These are phyloP conservation scores for Leucoma salicis DNA, from an alignment of 2,888 invertebrate species.

Conservation along the genomic window DNA sequence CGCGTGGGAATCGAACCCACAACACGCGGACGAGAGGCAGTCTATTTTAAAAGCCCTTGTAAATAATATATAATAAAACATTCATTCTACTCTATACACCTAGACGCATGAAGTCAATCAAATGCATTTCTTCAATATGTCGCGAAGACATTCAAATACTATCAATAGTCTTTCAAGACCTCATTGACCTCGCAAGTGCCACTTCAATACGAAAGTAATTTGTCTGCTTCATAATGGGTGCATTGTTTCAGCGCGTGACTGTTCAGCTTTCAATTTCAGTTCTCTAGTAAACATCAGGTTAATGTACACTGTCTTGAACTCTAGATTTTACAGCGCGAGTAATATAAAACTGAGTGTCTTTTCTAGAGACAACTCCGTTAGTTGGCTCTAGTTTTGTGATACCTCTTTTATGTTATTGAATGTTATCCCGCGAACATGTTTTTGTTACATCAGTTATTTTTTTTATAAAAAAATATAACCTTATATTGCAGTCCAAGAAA, in stretches of 20 bases:
- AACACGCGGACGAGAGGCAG: too few species aligned
- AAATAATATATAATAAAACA: too few species aligned
- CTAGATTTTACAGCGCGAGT: neutral
- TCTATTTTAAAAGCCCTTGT: too few species aligned
- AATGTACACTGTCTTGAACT: slow-evolving; percentile 20
- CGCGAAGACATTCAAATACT: neutral
- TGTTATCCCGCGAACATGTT: too few species aligned
- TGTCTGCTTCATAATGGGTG: slow-evolving; percentile 3
- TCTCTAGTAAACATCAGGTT: slow-evolving; percentile 27
- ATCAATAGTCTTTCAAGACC: neutral
- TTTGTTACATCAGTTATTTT: too few species aligned
- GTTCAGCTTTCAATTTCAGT: slow-evolving; percentile 17
- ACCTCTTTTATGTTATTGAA: too few species aligned
- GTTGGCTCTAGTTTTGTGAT: too few species aligned
- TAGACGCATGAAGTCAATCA: too few species aligned
- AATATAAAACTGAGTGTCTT: neutral
- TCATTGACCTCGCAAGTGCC: neutral
- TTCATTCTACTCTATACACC: too few species aligned
- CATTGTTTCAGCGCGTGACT: slow-evolving; percentile 30
- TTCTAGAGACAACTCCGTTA: neutral
- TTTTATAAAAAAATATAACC: too few species aligned
- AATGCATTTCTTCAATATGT: neutral
- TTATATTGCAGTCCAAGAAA: too few species aligned
- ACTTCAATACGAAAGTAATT: neutral
- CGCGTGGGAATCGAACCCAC: too few species aligned